Percentiles rank a stretch among this genome's conserved stretches.
These are phyloP conservation scores for Bombus balteatus DNA, from an alignment of 1,140 invertebrate species.

Conservation along the genomic window DNA sequence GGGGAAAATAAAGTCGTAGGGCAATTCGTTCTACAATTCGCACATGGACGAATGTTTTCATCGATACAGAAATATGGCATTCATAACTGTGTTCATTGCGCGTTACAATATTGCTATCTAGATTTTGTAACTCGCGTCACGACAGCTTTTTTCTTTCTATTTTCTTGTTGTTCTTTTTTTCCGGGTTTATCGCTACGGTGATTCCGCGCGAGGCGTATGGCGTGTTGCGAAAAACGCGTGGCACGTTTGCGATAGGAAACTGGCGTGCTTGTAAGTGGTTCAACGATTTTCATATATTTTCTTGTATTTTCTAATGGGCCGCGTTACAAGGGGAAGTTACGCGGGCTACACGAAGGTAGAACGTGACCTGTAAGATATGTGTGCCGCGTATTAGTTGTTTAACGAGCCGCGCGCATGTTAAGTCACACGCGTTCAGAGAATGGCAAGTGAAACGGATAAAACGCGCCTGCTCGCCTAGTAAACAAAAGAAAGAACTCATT, in stretches of 20 bases:
- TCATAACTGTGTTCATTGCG: slow-evolving; percentile 30
- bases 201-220: slow-evolving; percentile 37
- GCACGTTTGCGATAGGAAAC: slow-evolving; percentile 23
- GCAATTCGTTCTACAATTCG: not conserved
- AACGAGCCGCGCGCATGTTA: slow-evolving; percentile 45
- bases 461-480: not conserved
- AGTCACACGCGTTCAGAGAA: slow-evolving; percentile 10
- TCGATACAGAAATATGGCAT: not conserved
- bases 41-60: not conserved
- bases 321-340: slow-evolving; percentile 8
- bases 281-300: slow-evolving; percentile 66
- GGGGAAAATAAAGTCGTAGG: not conserved
- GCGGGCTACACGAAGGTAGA: not conserved
- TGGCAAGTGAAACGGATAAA: slow-evolving; percentile 1
- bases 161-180: not conserved
- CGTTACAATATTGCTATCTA: not conserved
- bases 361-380: slow-evolving; percentile 52
- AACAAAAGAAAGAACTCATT: not conserved
- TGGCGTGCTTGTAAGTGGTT: slow-evolving; percentile 71
- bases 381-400: slow-evolving; percentile 55
- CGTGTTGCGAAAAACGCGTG: not conserved
- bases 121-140: not conserved
- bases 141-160: not conserved
- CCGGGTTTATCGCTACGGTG: slow-evolving; percentile 34
- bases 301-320: slow-evolving; percentile 15